Percentiles rank a stretch among this genome's conserved stretches.
phyloP scores from a whole-genome alignment of 2,888 invertebrate genomes.

The Tenthredo amoena region DNA sequence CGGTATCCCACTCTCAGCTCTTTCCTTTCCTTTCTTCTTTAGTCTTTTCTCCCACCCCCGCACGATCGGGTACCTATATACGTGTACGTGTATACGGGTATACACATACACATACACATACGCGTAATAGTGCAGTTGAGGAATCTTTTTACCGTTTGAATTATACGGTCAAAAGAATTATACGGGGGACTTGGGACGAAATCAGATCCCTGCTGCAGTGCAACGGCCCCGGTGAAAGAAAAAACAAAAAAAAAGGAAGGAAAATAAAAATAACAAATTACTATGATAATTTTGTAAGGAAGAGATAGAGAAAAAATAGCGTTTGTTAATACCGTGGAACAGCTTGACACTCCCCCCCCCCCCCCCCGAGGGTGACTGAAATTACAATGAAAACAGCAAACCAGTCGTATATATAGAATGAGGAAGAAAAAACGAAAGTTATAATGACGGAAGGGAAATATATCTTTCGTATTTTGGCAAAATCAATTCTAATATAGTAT shows the following conservation, averaged over 20 bases:
- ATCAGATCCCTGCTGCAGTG: not conserved
- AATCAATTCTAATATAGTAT: not conserved
- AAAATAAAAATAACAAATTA: too few species aligned
- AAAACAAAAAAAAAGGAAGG: too few species aligned
- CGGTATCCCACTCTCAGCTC: constrained; percentile 8
- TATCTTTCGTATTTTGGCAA: not conserved
- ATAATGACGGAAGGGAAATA: not conserved
- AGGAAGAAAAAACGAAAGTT: too few species aligned
- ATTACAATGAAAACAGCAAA: too few species aligned
- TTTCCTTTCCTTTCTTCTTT: constrained; percentile 10
- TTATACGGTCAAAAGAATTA: constrained; percentile 6
- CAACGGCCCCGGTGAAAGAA: too few species aligned
- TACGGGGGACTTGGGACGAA: not conserved
- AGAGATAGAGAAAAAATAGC: too few species aligned
- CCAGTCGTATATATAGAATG: too few species aligned
- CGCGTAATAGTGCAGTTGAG: not conserved
- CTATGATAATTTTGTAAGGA: too few species aligned
- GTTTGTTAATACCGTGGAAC: too few species aligned
- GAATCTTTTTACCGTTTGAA: constrained; percentile 41
- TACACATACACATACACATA: not conserved
- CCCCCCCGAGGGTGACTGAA: too few species aligned
- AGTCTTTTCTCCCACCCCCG: constrained; percentile 32
- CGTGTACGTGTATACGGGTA: not conserved
- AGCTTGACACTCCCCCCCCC: too few species aligned
- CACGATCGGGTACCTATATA: not conserved